These are phyloP conservation scores for Aporrectodea caliginosa DNA, from an alignment of 1,140 invertebrate genomes.

Conservation along the genomic window DNA sequence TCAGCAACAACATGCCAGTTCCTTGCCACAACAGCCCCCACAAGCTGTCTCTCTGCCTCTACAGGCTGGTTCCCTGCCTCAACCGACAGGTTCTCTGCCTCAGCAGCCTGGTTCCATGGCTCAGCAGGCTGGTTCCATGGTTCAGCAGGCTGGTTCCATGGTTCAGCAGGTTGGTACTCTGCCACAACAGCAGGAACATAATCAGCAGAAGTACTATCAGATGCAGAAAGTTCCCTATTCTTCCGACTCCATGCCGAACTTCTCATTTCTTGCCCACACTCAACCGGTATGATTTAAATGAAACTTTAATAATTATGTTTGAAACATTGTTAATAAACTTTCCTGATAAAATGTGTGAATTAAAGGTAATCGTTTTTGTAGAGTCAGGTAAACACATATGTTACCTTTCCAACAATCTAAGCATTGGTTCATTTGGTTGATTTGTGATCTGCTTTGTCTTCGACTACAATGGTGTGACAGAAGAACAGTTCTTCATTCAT, in stretches of 20 bases:
- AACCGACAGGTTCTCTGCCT: not conserved
- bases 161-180: not conserved
- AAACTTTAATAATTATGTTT: no score
- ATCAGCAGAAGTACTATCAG: not conserved
- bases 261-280: not conserved
- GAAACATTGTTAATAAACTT: no score
- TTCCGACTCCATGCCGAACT: not conserved
- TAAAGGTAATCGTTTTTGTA: no score
- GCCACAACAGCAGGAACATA: not conserved
- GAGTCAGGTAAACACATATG: no score
- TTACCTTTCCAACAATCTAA: no score
- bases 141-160: not conserved
- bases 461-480: no score
- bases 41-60: not conserved
- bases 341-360: no score
- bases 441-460: no score
- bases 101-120: not conserved
- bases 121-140: not conserved
- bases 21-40: not conserved
- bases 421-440: no score
- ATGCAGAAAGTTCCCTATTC: not conserved
- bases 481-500: no score
- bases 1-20: not conserved
- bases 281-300: not conserved
- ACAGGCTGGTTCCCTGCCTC: not conserved